Percentiles rank a stretch among this genome's conserved stretches.
Conservation (phyloP, 2,888 invertebrate genomes). For the Cecidostiba fungosa region DNA sequence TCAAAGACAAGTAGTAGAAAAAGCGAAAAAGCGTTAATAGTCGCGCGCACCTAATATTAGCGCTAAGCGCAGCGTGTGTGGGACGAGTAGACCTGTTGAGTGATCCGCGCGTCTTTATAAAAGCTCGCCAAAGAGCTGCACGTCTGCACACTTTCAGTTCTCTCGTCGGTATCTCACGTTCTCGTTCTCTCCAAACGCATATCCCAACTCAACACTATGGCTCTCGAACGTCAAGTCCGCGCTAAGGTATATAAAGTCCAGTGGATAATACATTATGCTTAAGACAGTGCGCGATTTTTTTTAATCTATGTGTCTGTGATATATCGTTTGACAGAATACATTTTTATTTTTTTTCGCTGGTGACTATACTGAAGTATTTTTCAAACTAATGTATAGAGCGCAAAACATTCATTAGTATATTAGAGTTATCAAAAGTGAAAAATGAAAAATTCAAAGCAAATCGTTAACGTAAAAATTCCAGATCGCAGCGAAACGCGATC, state of each 20-base stretch:
- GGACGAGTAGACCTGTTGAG: slow-evolving; percentile 22
- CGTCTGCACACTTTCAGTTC: slow-evolving; percentile 22
- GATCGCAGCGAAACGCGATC: slow-evolving; percentile 92
- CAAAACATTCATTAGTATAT: no score
- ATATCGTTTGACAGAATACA: background rate
- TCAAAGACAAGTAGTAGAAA: slow-evolving; percentile 10
- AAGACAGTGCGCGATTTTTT: background rate
- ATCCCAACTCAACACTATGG: slow-evolving; percentile 83
- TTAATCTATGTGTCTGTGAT: background rate
- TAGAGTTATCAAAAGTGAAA: background rate
- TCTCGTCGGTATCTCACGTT: background rate
- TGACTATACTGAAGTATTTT: no score
- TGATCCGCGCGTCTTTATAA: slow-evolving; percentile 27
- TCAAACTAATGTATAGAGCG: no score
- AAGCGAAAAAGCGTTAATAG: slow-evolving; percentile 5
- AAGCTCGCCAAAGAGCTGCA: background rate
- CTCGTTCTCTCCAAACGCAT: background rate
- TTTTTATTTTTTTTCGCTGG: background rate
- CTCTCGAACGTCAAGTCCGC: slow-evolving; percentile 95
- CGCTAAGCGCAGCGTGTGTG: slow-evolving; percentile 11
- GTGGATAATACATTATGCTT: background rate
- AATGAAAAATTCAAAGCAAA: background rate
- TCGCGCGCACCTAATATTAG: slow-evolving; percentile 13
- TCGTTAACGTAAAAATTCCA: slow-evolving; percentile 74
- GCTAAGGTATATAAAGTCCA: slow-evolving; percentile 87